A percentile compares a stretch with the other conserved stretches of the same genome.
Evolutionary conservation across 2,113 vertebrate species (phyloP).

Genomic region (Ceuthmochares aereus): DNA sequence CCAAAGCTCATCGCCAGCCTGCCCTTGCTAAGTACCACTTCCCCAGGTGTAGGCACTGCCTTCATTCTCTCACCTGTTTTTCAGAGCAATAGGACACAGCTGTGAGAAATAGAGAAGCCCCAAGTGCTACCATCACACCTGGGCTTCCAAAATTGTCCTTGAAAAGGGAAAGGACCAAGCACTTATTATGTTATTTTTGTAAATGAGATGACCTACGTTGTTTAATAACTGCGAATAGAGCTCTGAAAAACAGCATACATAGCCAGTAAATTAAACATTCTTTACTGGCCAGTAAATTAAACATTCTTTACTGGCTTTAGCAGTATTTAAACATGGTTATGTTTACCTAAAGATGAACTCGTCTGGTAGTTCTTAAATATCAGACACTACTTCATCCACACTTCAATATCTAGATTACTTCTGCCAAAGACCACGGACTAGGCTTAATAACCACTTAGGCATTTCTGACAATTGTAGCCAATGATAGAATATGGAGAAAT

Average conservation of each 20-base stretch:
- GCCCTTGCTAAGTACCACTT: not conserved
- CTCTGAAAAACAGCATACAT: not conserved
- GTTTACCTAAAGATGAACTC: constrained; percentile 14
- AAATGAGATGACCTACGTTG: not conserved
- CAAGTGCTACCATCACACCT: not conserved
- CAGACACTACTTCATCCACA: not conserved
- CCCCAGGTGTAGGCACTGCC: not conserved
- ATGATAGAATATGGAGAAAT: not conserved
- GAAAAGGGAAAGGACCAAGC: not conserved
- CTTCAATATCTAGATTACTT: not conserved
- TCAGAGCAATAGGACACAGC: not conserved
- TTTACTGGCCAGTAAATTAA: not conserved
- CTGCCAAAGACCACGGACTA: not conserved
- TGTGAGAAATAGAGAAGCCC: not conserved
- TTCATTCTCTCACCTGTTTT: fast-evolving
- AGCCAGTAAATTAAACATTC: not conserved
- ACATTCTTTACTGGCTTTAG: not conserved
- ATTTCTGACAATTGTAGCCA: not conserved
- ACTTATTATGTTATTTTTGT: not conserved
- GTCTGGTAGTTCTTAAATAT: not conserved
- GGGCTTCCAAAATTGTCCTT: not conserved
- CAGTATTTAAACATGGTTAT: not conserved
- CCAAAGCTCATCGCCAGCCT: not conserved
- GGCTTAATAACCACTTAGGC: not conserved
- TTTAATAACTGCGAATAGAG: not conserved